Base-by-base conservation (phyloP, 2,888 invertebrate species). In the Arrhopalites spinosus region DNA sequence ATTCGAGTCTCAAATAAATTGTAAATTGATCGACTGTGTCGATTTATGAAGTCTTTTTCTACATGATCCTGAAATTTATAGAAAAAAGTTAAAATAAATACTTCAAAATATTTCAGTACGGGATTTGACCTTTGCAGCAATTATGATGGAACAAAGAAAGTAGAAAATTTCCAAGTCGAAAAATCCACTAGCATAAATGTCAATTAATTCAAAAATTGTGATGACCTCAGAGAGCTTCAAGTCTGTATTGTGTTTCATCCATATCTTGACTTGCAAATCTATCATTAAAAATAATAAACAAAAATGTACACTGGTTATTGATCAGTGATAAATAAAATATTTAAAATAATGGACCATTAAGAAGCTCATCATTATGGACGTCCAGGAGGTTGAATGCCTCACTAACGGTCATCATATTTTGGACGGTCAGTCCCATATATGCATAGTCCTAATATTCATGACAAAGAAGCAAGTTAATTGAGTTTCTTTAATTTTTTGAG, bases 121-220 rank as follows among this genome's bases (percentile, higher is more conserved):
- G n/a, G n/a, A n/a, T n/a, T n/a, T n/a, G 1, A 73, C 73, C 53
- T 73, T 73, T 29, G 43, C 27, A 20, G 17, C 5, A 11, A 73
- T n/a, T 30, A 73, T 47, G 53, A 73, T 64, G 13, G 64, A 20
- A 3, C 25, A 47, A 23, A 73, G 29, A 30, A 73, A 73, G 30
- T 73, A 73, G 50, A 45, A 73, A 29, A 66, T 73, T 20, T 73
- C 73, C 45, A 73, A 64, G 30, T 73, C 73, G n/a, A 64, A 73
- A 30, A 73, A 73, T n/a, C 73, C 73, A 25, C 27, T 53, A 5
- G 63, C 23, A 47, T 73, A 47, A 30, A 61, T 25, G 20, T 73
- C 73, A 20, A 73, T 47, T 13, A 73, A 50, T 50, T 73, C 73
- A 53, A 73, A 73, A 17, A 73, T 45, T 1, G 45, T 7, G 5